These are phyloP conservation scores for Eupithecia pulchellata DNA, from an alignment of 2,888 invertebrate genomes.

Conservation along the genomic window DNA sequence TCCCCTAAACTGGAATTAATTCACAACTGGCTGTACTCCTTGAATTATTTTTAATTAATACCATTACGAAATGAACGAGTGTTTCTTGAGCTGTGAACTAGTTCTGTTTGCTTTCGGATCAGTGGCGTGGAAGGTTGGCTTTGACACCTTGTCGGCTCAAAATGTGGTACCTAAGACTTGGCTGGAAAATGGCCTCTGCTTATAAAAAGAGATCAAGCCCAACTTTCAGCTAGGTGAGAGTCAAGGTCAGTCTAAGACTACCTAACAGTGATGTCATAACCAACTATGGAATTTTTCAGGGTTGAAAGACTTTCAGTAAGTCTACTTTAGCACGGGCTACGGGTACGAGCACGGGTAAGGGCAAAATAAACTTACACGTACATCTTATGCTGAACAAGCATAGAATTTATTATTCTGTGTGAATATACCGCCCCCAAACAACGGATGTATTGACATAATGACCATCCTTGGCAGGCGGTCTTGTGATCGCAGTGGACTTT, in stretches of 20 bases:
- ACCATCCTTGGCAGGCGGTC: no score
- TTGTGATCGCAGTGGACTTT: no score
- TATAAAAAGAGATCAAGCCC: neutral
- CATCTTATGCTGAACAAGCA: no score
- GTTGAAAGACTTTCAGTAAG: no score
- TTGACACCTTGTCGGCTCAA: neutral
- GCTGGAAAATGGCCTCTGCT: neutral
- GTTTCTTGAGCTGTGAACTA: constrained; percentile 27
- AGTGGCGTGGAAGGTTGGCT: neutral
- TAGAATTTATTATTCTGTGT: no score
- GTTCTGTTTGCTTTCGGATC: constrained; percentile 12
- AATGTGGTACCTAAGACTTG: neutral
- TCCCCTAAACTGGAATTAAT: constrained; percentile 37
- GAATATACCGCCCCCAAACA: no score
- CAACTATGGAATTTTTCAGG: no score
- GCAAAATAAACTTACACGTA: no score
- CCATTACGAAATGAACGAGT: constrained; percentile 22
- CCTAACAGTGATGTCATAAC: no score
- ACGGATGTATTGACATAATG: no score
- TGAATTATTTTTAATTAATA: constrained; percentile 37
- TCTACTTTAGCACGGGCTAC: no score
- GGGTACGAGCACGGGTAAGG: no score
- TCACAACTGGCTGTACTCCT: constrained; percentile 27
- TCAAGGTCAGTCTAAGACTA: neutral
- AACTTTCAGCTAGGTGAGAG: neutral